Evolutionary conservation across 1,140 invertebrate genomes (phyloP).

Genomic region (Calliopsis andreniformis): DNA sequence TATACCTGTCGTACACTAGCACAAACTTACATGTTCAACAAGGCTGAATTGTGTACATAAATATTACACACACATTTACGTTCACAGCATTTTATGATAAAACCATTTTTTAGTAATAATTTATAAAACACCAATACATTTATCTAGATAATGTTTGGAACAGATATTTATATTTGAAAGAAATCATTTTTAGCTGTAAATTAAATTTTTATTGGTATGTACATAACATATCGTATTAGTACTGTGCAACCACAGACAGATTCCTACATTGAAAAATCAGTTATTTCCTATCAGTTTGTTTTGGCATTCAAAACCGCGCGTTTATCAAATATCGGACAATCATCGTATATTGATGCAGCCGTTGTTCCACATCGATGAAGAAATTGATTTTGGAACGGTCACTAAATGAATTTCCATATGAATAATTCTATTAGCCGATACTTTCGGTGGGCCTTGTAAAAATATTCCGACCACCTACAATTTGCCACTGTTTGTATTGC

Average conservation of each 20-base stretch:
- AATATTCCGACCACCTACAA: background rate
- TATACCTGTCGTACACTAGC: too few species aligned
- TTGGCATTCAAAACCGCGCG: background rate
- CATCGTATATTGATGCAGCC: conserved; percentile 6
- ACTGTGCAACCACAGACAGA: background rate
- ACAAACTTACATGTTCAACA: too few species aligned
- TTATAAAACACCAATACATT: too few species aligned
- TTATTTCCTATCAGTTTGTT: conserved; percentile 1
- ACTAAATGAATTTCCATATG: conserved; percentile 29
- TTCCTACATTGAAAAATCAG: background rate
- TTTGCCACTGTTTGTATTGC: background rate
- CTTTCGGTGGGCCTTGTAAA: background rate
- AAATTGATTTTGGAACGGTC: conserved; percentile 14
- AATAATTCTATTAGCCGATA: conserved; percentile 22
- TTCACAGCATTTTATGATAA: too few species aligned
- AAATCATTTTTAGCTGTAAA: too few species aligned
- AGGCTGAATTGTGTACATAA: too few species aligned
- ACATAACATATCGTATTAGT: background rate
- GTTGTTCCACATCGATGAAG: conserved; percentile 17
- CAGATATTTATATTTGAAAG: too few species aligned
- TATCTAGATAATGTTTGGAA: too few species aligned
- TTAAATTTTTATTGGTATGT: too few species aligned
- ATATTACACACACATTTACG: too few species aligned
- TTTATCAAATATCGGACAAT: conserved; percentile 25
- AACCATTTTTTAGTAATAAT: too few species aligned